Conservation (phyloP, 2,797 vertebrate species). For the Ctenochaetus hawaiiensis region DNA sequence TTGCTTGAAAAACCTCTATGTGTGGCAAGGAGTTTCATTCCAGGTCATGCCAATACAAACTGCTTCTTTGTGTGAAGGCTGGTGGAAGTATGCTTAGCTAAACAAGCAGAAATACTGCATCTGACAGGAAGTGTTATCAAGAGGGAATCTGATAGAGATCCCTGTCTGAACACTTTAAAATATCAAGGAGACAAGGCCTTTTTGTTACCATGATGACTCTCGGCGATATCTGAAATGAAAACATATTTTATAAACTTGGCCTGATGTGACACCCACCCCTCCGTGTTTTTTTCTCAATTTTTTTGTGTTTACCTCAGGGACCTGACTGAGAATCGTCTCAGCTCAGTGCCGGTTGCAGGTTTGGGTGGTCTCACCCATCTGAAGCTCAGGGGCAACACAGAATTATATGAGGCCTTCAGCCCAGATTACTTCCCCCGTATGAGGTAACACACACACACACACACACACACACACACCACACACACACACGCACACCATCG, state of each 20-base stretch:
- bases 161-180: slow-evolving; percentile 46
- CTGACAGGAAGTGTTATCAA: slow-evolving; percentile 58
- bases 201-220: slow-evolving; percentile 32
- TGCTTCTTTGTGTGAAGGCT: slow-evolving; percentile 54
- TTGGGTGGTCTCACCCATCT: slow-evolving; percentile 91
- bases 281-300: slow-evolving; percentile 8
- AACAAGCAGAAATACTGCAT: slow-evolving; percentile 54
- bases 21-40: slow-evolving; percentile 50
- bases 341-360: slow-evolving; percentile 88
- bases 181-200: slow-evolving; percentile 38
- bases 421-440: slow-evolving; percentile 93
- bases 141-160: slow-evolving; percentile 38
- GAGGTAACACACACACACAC: slow-evolving; percentile 84
- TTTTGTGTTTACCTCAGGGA: slow-evolving; percentile 82
- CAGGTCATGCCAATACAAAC: slow-evolving; percentile 62
- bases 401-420: slow-evolving; percentile 90
- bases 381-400: slow-evolving; percentile 92
- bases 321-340: slow-evolving; percentile 90
- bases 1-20: slow-evolving; percentile 41
- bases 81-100: slow-evolving; percentile 51
- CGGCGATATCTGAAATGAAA: slow-evolving; percentile 46
- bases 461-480: slow-evolving; percentile 24
- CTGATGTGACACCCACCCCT: slow-evolving; percentile 21
- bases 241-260: slow-evolving; percentile 35
- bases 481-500: slow-evolving; percentile 2